Conservation (phyloP, 2,113 vertebrate genomes). For the Hyperoodon ampullatus region DNA sequence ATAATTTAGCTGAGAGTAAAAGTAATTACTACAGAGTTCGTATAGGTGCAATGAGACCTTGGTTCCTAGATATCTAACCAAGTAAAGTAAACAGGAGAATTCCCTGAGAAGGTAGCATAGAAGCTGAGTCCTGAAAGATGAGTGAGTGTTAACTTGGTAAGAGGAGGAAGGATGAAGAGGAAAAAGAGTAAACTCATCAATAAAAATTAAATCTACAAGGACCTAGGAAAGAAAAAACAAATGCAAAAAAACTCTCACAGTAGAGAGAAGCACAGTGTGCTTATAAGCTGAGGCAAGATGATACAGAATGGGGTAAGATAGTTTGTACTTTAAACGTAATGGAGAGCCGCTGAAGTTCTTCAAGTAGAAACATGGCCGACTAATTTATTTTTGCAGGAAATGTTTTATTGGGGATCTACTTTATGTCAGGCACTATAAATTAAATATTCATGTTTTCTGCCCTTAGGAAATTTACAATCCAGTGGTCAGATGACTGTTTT, state of each 20-base stretch:
- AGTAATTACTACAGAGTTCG: background rate
- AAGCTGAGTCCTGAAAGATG: background rate
- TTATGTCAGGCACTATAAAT: background rate
- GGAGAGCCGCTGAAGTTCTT: background rate
- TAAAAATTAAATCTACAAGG: background rate
- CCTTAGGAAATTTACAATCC: background rate
- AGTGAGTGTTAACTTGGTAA: background rate
- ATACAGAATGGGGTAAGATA: background rate
- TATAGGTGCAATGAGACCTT: background rate
- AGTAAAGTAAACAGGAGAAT: background rate
- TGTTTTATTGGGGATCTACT: background rate
- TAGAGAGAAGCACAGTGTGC: background rate
- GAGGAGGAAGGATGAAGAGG: background rate
- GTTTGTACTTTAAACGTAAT: background rate
- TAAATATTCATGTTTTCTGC: background rate
- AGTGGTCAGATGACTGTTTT: background rate
- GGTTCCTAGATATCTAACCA: background rate
- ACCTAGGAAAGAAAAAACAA: background rate
- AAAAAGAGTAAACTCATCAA: background rate
- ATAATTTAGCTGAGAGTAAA: background rate
- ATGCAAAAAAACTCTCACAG: background rate
- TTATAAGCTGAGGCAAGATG: background rate
- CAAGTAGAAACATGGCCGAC: background rate
- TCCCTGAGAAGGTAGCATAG: background rate
- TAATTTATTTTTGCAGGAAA: background rate